Evolutionary conservation across 1,140 invertebrate species (phyloP).

Genomic region (Ceratina calcarata): DNA sequence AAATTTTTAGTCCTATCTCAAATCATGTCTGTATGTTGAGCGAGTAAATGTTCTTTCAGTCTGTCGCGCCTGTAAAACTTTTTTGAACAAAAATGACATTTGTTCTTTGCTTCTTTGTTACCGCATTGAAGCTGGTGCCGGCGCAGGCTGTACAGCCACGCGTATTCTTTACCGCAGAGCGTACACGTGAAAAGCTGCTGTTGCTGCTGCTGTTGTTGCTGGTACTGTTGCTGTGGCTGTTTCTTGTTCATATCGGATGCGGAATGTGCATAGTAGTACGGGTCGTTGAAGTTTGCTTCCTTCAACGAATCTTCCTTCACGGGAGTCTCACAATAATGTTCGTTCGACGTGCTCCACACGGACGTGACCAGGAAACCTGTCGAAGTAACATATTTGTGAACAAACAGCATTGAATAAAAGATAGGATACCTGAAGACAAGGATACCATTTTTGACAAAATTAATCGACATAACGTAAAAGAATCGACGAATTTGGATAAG

Average conservation of each 20-base stretch:
- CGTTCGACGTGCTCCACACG: slow-evolving; percentile 14
- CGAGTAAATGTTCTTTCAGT: slow-evolving; percentile 62
- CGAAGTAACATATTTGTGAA: slow-evolving; percentile 40
- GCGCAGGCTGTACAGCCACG: slow-evolving; percentile 45
- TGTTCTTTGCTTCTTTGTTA: slow-evolving; percentile 67
- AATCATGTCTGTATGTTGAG: slow-evolving; percentile 27
- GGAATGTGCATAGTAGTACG: background rate
- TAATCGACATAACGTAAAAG: too few species aligned
- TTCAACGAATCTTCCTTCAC: slow-evolving; percentile 8
- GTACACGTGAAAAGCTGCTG: slow-evolving; percentile 21
- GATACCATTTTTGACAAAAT: background rate
- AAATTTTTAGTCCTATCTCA: background rate
- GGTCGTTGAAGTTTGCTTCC: slow-evolving; percentile 17
- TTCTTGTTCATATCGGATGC: slow-evolving; percentile 9
- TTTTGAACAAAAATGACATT: slow-evolving; percentile 67
- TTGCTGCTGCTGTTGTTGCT: background rate
- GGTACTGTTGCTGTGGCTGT: background rate
- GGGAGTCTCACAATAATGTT: background rate
- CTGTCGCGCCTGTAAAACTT: slow-evolving; percentile 68
- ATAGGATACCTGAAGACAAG: background rate
- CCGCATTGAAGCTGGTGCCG: slow-evolving; percentile 69
- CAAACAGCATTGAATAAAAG: background rate
- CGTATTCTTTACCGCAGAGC: slow-evolving; percentile 41
- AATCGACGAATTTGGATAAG: background rate
- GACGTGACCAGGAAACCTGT: slow-evolving; percentile 33